Evolutionary conservation across 1,140 invertebrate genomes (phyloP).

Genomic region (Heliothis virescens): DNA sequence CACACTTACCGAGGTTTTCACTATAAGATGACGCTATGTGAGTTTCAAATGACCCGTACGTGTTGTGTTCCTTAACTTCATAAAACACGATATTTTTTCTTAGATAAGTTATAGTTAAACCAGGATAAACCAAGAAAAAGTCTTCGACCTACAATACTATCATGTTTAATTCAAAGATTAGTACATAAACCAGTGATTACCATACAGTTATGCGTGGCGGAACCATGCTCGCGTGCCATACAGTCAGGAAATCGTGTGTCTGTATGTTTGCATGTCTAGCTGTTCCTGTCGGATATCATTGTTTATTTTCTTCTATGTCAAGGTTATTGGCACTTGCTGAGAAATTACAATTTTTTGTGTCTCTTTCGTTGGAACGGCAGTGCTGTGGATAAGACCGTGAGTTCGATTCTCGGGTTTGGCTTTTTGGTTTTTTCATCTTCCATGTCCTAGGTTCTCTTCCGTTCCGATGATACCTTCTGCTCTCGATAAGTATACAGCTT

Average conservation of each 20-base stretch:
- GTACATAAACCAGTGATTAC: not conserved
- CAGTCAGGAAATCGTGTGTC: conserved; percentile 21
- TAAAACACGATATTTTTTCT: not conserved
- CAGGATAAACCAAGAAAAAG: not conserved
- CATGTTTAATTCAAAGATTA: not conserved
- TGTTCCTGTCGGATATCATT: conserved; percentile 11
- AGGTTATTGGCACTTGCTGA: conserved; percentile 6
- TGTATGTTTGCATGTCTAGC: conserved; percentile 20
- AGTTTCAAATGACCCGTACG: too few species aligned
- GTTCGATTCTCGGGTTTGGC: not conserved
- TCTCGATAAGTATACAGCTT: too few species aligned
- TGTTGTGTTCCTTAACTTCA: too few species aligned
- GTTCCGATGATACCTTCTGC: too few species aligned
- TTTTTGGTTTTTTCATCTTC: too few species aligned
- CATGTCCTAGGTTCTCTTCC: too few species aligned
- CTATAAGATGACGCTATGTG: too few species aligned
- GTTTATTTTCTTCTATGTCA: not conserved
- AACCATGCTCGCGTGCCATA: conserved; percentile 21
- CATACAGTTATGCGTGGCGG: conserved; percentile 9
- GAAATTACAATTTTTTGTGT: not conserved
- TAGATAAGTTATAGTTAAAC: not conserved
- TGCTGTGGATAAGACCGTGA: too few species aligned
- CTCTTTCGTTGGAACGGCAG: too few species aligned
- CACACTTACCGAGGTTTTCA: too few species aligned
- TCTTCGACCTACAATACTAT: conserved; percentile 4